A percentile compares a stretch with the other conserved stretches of the same genome.
phyloP scores from a whole-genome alignment of 2,113 vertebrate species.

The Larimichthys polyactis region DNA sequence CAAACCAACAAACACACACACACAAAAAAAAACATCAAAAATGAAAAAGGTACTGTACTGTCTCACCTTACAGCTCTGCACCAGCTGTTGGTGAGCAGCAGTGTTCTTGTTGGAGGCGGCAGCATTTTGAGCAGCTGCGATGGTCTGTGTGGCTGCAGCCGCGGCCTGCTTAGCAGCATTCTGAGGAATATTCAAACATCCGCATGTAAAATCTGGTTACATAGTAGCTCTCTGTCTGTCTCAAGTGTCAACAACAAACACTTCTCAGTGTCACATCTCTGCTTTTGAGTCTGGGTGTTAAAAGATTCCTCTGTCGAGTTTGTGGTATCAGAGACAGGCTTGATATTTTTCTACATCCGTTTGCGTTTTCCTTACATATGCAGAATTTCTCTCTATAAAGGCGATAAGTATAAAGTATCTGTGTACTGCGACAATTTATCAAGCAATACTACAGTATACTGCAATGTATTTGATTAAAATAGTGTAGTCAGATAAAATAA shows the following conservation, averaged over 20 bases:
- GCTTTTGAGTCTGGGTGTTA: background rate
- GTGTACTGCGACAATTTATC: background rate
- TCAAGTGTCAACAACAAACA: background rate
- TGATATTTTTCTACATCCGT: background rate
- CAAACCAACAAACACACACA: background rate
- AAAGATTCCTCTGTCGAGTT: background rate
- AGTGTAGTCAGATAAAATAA: too few relatives aligned
- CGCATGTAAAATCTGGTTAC: constrained; percentile 12
- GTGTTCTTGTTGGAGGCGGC: constrained; percentile 97
- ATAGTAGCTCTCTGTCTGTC: background rate
- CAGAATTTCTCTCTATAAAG: background rate
- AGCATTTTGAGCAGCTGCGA: constrained; percentile 97
- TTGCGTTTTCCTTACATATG: background rate
- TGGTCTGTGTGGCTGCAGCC: constrained; percentile 96
- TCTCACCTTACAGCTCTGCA: constrained; percentile 98
- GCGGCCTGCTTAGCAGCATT: constrained; percentile 98
- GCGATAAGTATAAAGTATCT: background rate
- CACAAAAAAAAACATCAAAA: background rate
- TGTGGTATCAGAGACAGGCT: background rate
- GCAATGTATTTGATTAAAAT: background rate
- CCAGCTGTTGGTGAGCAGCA: constrained; percentile 95
- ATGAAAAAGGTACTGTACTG: background rate
- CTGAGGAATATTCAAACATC: constrained; percentile 74
- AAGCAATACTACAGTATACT: background rate
- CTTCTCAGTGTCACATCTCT: background rate